Conservation (phyloP, 2,888 invertebrate species). For the Hirtodrosophila confusa region DNA sequence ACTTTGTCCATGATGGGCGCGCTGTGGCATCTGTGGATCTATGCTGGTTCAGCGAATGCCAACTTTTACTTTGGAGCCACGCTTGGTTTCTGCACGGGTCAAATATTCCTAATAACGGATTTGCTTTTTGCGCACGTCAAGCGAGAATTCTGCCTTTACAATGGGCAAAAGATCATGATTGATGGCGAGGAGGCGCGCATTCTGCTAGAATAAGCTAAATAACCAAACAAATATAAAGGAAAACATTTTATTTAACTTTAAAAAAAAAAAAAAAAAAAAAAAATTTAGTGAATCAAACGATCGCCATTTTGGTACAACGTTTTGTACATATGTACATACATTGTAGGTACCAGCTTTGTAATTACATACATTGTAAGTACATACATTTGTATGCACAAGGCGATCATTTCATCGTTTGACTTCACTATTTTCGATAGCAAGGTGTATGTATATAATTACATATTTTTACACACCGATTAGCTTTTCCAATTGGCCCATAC, state of each 20-base stretch:
- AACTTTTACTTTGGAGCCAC: constrained; percentile 99
- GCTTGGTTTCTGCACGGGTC: constrained; percentile 94
- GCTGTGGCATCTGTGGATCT: constrained; percentile 99
- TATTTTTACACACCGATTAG: no score
- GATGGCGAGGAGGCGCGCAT: constrained; percentile 91
- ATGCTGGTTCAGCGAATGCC: constrained; percentile 98
- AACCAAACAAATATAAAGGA: constrained; percentile 24
- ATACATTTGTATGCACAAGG: no score
- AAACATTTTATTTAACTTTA: constrained; percentile 60
- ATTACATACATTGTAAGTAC: no score
- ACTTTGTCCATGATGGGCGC: constrained; percentile 96
- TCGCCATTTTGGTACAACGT: no score
- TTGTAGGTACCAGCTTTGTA: no score
- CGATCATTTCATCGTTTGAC: no score
- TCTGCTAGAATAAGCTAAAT: constrained; percentile 85
- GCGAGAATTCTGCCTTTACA: constrained; percentile 93
- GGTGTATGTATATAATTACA: no score
- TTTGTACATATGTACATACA: no score
- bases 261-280: no score
- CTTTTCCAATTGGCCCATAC: no score
- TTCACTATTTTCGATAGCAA: no score
- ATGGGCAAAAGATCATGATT: constrained; percentile 90
- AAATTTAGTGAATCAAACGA: no score
- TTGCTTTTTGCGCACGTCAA: constrained; percentile 96
- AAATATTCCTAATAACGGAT: constrained; percentile 97